Conservation (phyloP, 2,797 vertebrate species). For the Cyprinodon diabolis region DNA sequence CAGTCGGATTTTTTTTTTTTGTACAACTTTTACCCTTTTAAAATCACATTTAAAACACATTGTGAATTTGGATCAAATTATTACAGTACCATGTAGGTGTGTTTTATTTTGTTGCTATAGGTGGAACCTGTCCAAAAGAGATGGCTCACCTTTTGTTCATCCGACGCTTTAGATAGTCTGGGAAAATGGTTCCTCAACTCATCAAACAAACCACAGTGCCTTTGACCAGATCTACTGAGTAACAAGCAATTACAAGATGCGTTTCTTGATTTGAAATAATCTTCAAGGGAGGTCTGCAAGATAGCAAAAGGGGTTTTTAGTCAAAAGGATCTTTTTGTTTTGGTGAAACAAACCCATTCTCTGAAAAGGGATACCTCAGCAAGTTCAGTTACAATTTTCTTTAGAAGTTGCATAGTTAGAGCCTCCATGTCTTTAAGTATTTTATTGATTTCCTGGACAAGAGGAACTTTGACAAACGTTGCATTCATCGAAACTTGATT, state of each 20-base stretch:
- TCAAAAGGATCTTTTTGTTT: neutral
- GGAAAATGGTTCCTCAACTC: constrained; percentile 29
- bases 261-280: constrained; percentile 52
- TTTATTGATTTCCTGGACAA: neutral
- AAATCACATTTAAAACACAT: neutral
- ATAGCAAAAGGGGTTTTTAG: neutral
- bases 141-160: constrained; percentile 33
- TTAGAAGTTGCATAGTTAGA: constrained; percentile 26
- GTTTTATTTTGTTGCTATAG: neutral
- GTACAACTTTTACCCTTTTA: neutral
- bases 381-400: constrained; percentile 2
- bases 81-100: neutral
- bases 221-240: neutral
- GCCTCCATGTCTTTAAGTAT: constrained; percentile 41
- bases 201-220: neutral
- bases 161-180: neutral
- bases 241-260: fast-evolving
- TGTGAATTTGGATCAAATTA: neutral
- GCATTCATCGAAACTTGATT: constrained; percentile 15
- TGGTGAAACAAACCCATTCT: neutral
- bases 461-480: neutral
- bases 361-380: constrained; percentile 46
- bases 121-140: neutral
- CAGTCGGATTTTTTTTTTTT: neutral
- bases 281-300: constrained; percentile 51